Conservation (phyloP, 1,140 invertebrate species). For the Choristoneura fumiferana region DNA sequence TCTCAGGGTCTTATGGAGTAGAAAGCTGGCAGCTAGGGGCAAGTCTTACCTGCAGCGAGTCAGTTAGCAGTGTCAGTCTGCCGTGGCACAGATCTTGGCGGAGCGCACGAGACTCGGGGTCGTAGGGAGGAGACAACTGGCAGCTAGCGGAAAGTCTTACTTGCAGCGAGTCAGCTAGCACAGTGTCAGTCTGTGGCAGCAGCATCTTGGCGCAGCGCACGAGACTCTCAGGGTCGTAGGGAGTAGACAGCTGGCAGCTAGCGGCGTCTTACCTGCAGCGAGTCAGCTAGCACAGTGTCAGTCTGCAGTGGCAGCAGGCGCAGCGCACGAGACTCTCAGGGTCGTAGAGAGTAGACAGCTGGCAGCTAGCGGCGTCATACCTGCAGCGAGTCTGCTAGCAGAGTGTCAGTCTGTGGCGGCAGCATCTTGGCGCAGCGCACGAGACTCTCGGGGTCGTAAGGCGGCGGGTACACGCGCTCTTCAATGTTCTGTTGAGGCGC, state of each 20-base stretch:
- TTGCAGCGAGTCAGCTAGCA: slow-evolving; percentile 77
- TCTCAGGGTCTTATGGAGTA: no score
- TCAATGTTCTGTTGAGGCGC: slow-evolving; percentile 84
- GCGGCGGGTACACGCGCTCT: slow-evolving; percentile 85
- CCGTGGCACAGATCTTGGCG: slow-evolving; percentile 79
- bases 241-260: slow-evolving; percentile 42
- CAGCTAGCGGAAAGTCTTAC: no score
- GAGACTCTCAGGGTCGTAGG: slow-evolving; percentile 82
- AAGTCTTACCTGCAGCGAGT: no score
- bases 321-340: slow-evolving; percentile 81
- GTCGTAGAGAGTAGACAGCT: slow-evolving; percentile 75
- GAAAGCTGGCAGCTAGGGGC: no score
- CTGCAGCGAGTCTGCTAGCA: slow-evolving; percentile 78
- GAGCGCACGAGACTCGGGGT: slow-evolving; percentile 82
- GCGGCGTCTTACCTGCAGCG: slow-evolving; percentile 67
- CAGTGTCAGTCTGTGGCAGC: slow-evolving; percentile 79
- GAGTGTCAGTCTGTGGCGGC: slow-evolving; percentile 79
- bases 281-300: slow-evolving; percentile 78
- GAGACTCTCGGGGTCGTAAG: slow-evolving; percentile 81
- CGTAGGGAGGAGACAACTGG: no score
- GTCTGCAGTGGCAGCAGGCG: slow-evolving; percentile 80
- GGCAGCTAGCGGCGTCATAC: slow-evolving; percentile 47
- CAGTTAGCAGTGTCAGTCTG: slow-evolving; percentile 79
- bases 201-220: slow-evolving; percentile 81
- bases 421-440: slow-evolving; percentile 81